Evolutionary conservation across 2,888 invertebrate genomes (phyloP).

Genomic region (Perithous albicinctus): DNA sequence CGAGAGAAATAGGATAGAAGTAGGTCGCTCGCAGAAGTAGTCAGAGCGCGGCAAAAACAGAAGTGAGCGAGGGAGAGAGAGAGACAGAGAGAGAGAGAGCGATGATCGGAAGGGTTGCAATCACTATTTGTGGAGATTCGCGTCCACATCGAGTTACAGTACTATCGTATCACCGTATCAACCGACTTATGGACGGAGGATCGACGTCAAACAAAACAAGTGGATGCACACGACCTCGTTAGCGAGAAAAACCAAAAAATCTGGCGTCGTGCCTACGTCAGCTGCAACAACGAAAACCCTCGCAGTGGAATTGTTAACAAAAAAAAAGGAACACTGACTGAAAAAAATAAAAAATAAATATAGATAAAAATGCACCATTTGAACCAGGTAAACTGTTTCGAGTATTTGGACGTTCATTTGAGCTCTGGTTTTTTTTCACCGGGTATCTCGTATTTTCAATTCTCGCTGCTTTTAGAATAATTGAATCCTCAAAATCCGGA

Average conservation of each 20-base stretch:
- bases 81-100: too few relatives aligned
- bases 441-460: background rate
- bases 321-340: background rate
- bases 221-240: constrained; percentile 12
- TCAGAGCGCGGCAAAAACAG: background rate
- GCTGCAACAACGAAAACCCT: background rate
- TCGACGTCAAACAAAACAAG: constrained; percentile 20
- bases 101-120: constrained; percentile 1
- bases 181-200: constrained; percentile 17
- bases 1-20: constrained; percentile 52
- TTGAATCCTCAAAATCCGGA: background rate
- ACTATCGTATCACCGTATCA: constrained; percentile 27
- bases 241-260: background rate
- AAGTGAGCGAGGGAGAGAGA: background rate
- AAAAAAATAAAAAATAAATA: too few relatives aligned
- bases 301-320: background rate
- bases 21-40: constrained; percentile 23
- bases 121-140: constrained; percentile 10
- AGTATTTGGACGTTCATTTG: constrained; percentile 24
- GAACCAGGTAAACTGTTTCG: too few relatives aligned
- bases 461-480: constrained; percentile 2
- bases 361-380: too few relatives aligned
- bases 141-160: constrained; percentile 6
- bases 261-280: background rate
- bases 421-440: background rate